Conservation (phyloP, 1,140 invertebrate species). For the Saxidomus purpurata region DNA sequence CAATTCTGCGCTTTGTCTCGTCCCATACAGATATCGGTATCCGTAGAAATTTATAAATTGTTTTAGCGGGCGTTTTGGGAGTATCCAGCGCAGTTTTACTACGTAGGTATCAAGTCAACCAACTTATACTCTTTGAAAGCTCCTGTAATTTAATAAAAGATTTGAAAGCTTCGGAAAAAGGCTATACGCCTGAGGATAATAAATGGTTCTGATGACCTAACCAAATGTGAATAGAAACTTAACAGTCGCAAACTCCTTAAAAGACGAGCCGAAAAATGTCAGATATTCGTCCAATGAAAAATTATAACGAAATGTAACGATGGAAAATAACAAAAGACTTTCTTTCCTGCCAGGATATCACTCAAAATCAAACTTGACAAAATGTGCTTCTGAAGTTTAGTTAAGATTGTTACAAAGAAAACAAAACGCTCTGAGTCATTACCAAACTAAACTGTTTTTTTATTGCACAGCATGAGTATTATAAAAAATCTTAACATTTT, state of each 20-base stretch:
- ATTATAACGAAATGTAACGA: too few relatives aligned
- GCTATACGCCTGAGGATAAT: not conserved
- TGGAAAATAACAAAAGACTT: too few relatives aligned
- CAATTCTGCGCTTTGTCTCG: constrained; percentile 53
- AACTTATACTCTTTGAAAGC: not conserved
- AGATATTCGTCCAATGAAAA: too few relatives aligned
- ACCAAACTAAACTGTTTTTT: too few relatives aligned
- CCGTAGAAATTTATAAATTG: constrained; percentile 57
- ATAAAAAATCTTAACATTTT: too few relatives aligned
- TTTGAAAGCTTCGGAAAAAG: constrained; percentile 1
- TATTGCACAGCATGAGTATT: too few relatives aligned
- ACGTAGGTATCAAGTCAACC: constrained; percentile 11
- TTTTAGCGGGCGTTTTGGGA: constrained; percentile 52
- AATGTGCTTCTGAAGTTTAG: too few relatives aligned
- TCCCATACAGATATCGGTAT: constrained; percentile 13
- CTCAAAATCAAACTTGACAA: too few relatives aligned
- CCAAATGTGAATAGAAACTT: constrained; percentile 23
- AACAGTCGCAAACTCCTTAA: not conserved
- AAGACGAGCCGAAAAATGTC: not conserved
- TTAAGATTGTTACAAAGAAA: too few relatives aligned
- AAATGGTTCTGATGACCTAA: not conserved
- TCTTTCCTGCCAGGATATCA: too few relatives aligned
- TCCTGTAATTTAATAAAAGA: constrained; percentile 37
- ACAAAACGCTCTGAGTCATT: too few relatives aligned
- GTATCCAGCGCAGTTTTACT: constrained; percentile 10